These are phyloP conservation scores for Melinaea marsaeus DNA, from an alignment of 2,888 invertebrate genomes.

Conservation along the genomic window DNA sequence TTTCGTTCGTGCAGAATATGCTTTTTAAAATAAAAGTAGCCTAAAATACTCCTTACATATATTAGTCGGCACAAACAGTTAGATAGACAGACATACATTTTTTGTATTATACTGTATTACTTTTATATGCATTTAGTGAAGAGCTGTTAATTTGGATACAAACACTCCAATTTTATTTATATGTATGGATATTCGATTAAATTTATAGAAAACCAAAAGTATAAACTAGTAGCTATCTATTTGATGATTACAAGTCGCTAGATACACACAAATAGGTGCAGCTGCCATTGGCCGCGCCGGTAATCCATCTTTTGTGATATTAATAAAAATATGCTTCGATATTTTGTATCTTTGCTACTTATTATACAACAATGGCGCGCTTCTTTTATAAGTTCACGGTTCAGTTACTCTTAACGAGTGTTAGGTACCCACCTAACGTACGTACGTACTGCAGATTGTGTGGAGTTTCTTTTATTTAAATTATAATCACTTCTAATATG, in stretches of 20 bases:
- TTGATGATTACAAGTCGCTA: not conserved
- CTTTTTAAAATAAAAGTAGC: too few species aligned
- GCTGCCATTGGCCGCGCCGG: conserved; percentile 63
- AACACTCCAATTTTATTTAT: too few species aligned
- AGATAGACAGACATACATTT: too few species aligned
- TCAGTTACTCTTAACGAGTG: conserved; percentile 59
- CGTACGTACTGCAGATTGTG: conserved; percentile 34
- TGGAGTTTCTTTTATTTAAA: not conserved
- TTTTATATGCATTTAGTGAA: too few species aligned
- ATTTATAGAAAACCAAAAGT: not conserved
- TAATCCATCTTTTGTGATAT: conserved; percentile 76
- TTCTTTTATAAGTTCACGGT: conserved; percentile 68
- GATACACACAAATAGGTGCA: conserved; percentile 47
- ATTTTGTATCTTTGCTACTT: conserved; percentile 64
- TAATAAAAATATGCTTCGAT: conserved; percentile 75
- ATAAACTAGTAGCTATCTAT: not conserved
- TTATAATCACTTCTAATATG: not conserved
- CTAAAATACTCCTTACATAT: too few species aligned
- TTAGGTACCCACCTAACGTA: conserved; percentile 22
- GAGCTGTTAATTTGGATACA: too few species aligned
- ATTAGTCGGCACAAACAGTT: too few species aligned
- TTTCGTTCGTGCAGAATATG: too few species aligned
- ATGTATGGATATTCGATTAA: too few species aligned
- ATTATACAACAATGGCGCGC: conserved; percentile 62
- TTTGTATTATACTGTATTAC: too few species aligned